Evolutionary conservation across 2,797 vertebrate species (phyloP).

Genomic region (Monodelphis domestica): DNA sequence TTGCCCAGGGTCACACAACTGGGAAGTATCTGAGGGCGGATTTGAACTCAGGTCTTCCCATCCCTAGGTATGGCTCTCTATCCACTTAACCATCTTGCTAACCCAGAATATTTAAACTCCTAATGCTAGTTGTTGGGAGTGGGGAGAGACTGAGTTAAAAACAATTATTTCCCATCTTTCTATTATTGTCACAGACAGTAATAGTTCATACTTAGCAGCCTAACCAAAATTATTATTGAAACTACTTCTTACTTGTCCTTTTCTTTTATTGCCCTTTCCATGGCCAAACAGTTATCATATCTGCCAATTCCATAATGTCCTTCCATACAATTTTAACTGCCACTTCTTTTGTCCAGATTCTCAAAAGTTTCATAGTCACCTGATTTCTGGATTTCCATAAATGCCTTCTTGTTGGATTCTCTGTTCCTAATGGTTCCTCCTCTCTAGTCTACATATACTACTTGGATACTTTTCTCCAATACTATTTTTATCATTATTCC

Average conservation of each 20-base stretch:
- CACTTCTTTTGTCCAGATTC: background rate
- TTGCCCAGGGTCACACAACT: too few relatives aligned
- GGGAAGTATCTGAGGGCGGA: too few relatives aligned
- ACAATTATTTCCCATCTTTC: background rate
- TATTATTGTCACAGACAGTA: background rate
- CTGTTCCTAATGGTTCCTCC: conserved; percentile 17
- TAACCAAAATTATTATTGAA: background rate
- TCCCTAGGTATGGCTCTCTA: too few relatives aligned
- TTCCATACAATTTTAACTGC: conserved; percentile 14
- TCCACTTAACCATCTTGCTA: too few relatives aligned
- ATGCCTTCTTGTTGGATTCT: background rate
- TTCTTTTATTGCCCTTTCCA: background rate
- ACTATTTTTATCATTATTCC: background rate
- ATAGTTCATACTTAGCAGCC: background rate
- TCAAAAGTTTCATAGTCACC: background rate
- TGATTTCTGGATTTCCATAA: background rate
- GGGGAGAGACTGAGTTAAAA: background rate
- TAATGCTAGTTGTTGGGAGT: background rate
- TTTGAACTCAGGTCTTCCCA: too few relatives aligned
- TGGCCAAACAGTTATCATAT: conserved; percentile 10
- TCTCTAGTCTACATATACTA: background rate
- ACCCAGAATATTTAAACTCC: background rate
- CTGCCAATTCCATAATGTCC: background rate
- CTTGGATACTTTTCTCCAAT: conserved; percentile 10
- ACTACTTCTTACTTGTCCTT: background rate